Evolutionary conservation across 2,113 vertebrate genomes (phyloP).

Genomic region (Chitala chitala): DNA sequence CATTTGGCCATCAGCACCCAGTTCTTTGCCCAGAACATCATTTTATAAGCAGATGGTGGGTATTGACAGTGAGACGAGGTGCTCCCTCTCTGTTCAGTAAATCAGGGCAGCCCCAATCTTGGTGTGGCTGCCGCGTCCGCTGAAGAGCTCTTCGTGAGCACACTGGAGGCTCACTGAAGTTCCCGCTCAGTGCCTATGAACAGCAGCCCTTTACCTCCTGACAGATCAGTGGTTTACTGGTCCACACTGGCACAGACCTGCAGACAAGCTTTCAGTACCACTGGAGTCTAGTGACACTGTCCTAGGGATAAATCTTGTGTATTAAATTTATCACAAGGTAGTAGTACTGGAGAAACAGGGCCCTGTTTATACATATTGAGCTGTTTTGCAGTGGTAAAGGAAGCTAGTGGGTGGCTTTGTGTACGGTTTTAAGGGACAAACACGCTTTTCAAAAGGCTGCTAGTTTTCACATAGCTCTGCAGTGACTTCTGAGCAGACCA

Average conservation of each 20-base stretch:
- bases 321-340: neutral
- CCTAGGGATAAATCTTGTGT: too few relatives aligned
- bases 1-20: neutral
- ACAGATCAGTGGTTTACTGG: slow-evolving; percentile 8
- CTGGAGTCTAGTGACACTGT: neutral
- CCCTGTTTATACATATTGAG: too few relatives aligned
- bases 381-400: neutral
- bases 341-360: neutral
- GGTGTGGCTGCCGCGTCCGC: neutral
- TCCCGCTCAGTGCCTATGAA: neutral
- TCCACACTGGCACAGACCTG: neutral
- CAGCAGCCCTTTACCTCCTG: slow-evolving; percentile 1
- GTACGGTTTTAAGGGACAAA: too few relatives aligned
- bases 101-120: neutral
- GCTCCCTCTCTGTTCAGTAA: neutral
- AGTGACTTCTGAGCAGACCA: neutral
- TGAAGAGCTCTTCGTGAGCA: neutral
- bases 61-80: too few relatives aligned
- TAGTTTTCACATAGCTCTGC: neutral
- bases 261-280: neutral
- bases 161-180: neutral
- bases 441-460: neutral
- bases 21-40: slow-evolving; percentile 8
- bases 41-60: neutral
- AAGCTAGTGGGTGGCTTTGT: neutral